phyloP scores from a whole-genome alignment of 2,888 invertebrate genomes.

The Synanthedon andrenaeformis region DNA sequence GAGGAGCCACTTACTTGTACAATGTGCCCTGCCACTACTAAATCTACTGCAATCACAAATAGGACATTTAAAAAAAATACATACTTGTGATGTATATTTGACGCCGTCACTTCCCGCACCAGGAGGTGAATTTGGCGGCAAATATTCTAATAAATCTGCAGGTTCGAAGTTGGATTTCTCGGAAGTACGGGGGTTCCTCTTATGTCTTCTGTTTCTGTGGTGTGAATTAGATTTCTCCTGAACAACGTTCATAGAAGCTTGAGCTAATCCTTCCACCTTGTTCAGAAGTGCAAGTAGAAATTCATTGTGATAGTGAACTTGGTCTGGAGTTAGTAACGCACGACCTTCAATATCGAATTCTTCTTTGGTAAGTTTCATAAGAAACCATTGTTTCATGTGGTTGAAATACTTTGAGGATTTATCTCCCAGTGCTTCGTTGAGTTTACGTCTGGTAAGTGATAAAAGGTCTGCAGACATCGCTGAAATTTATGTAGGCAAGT shows the following conservation, averaged over 20 bases:
- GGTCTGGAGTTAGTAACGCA: slow-evolving; percentile 77
- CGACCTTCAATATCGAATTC: slow-evolving; percentile 86
- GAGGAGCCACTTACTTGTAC: background rate
- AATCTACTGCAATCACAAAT: too few relatives aligned
- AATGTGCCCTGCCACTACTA: too few relatives aligned
- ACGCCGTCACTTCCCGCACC: slow-evolving; percentile 63
- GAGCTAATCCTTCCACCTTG: slow-evolving; percentile 74
- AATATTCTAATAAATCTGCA: slow-evolving; percentile 71
- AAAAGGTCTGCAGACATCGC: slow-evolving; percentile 53
- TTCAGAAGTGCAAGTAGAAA: slow-evolving; percentile 84
- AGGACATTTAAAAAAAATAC: background rate
- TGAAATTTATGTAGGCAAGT: too few relatives aligned
- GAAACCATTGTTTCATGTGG: slow-evolving; percentile 82
- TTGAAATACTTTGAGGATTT: slow-evolving; percentile 78
- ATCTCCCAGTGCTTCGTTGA: slow-evolving; percentile 75
- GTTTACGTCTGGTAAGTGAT: slow-evolving; percentile 70
- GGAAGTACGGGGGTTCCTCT: slow-evolving; percentile 65
- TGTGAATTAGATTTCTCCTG: slow-evolving; percentile 55
- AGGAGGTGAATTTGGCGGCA: slow-evolving; percentile 66
- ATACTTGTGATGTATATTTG: slow-evolving; percentile 60
- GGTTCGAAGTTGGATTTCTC: slow-evolving; percentile 73
- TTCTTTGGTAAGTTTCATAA: slow-evolving; percentile 80
- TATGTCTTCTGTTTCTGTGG: slow-evolving; percentile 56
- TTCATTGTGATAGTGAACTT: slow-evolving; percentile 86
- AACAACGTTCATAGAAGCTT: slow-evolving; percentile 49